phyloP scores from a whole-genome alignment of 2,797 vertebrate species.

The Oreochromis grahami region DNA sequence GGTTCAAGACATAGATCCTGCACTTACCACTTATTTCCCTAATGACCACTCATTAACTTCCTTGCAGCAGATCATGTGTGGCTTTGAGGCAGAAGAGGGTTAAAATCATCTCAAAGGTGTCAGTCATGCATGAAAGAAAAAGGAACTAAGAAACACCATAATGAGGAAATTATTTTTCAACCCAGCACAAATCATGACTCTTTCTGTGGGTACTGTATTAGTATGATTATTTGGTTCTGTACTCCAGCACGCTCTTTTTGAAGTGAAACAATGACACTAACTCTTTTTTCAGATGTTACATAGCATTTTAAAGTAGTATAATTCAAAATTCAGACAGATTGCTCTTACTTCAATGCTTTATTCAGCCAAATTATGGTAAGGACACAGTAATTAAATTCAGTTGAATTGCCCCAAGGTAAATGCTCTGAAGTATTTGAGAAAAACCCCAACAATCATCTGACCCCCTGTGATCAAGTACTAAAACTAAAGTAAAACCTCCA shows the following conservation, averaged over 20 bases:
- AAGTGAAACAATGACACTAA: not conserved
- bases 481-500: not conserved
- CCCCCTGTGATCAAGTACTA: not conserved
- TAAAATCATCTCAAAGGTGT: not conserved
- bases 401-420: not conserved
- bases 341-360: not conserved
- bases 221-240: not conserved
- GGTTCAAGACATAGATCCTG: not conserved
- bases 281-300: not conserved
- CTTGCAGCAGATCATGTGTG: not conserved
- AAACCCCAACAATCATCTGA: not conserved
- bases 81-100: not conserved
- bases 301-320: not conserved
- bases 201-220: not conserved
- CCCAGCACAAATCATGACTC: not conserved
- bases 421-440: not conserved
- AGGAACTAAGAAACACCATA: conserved; percentile 9
- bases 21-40: not conserved
- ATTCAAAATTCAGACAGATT: not conserved
- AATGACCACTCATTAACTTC: not conserved
- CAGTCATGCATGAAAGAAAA: conserved; percentile 4
- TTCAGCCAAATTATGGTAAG: not conserved
- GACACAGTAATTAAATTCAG: not conserved
- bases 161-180: not conserved
- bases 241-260: not conserved